These are phyloP conservation scores for Melinopterus prodromus DNA, from an alignment of 2,888 invertebrate species.

Conservation along the genomic window DNA sequence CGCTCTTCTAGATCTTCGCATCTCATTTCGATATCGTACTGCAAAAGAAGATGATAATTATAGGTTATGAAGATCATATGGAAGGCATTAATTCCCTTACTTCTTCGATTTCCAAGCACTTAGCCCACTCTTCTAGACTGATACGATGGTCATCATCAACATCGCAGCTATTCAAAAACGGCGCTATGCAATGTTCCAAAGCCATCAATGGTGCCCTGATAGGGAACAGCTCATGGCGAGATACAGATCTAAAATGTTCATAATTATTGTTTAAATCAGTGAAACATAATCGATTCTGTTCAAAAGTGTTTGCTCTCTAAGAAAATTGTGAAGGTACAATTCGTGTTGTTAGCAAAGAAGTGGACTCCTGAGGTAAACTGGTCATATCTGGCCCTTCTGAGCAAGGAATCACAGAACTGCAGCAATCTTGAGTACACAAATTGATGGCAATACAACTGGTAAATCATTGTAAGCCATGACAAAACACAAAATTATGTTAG, in stretches of 20 bases:
- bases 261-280: neutral
- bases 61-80: neutral
- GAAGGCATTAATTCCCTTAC: slow-evolving; percentile 57
- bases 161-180: slow-evolving; percentile 94
- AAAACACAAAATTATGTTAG: too few species aligned
- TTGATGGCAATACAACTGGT: too few species aligned
- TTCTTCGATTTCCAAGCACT: slow-evolving; percentile 84
- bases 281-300: too few species aligned
- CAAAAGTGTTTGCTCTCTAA: too few species aligned
- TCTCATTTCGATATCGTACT: slow-evolving; percentile 81
- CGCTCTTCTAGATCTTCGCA: slow-evolving; percentile 77
- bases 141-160: slow-evolving; percentile 88
- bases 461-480: too few species aligned
- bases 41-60: slow-evolving; percentile 51
- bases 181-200: slow-evolving; percentile 97
- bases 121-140: slow-evolving; percentile 92
- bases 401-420: too few species aligned
- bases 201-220: slow-evolving; percentile 94
- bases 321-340: too few species aligned
- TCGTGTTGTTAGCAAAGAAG: too few species aligned
- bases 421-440: too few species aligned
- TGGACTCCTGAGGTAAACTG: too few species aligned
- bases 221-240: slow-evolving; percentile 94
- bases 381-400: too few species aligned
- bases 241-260: slow-evolving; percentile 69